Conservation (phyloP, 2,113 vertebrate genomes). For the Carassius gibelio region DNA sequence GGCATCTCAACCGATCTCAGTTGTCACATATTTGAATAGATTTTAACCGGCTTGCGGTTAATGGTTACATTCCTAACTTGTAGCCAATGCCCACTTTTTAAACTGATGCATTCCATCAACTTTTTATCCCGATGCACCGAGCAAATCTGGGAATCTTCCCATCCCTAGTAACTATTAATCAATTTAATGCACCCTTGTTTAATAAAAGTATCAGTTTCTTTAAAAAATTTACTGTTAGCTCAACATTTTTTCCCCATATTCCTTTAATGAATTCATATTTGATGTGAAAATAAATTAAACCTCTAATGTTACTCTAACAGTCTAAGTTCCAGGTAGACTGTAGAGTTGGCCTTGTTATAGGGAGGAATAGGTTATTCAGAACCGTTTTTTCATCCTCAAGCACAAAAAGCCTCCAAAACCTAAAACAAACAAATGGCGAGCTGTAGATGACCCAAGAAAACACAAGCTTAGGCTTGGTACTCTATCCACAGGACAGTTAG, state of each 20-base stretch:
- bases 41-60: too few species aligned
- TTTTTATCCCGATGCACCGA: too few species aligned
- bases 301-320: not conserved
- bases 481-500: conserved; percentile 23
- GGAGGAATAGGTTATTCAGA: not conserved
- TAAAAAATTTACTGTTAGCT: not conserved
- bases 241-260: not conserved
- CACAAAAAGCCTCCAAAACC: not conserved
- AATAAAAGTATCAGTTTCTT: not conserved
- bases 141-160: too few species aligned
- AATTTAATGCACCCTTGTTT: not conserved
- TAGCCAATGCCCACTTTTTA: too few species aligned
- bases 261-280: not conserved
- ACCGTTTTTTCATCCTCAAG: not conserved
- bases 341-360: not conserved
- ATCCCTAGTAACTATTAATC: too few species aligned
- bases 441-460: not conserved
- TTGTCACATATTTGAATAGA: too few species aligned
- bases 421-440: not conserved
- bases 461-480: conserved; percentile 5
- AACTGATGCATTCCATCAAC: too few species aligned
- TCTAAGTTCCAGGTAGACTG: not conserved
- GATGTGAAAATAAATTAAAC: not conserved
- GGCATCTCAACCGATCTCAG: too few species aligned
- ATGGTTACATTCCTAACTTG: too few species aligned